Evolutionary conservation across 2,113 vertebrate species (phyloP), one percentile per base, ranked within the genome.

Genomic region (Triplophysa tibetana): DNA sequence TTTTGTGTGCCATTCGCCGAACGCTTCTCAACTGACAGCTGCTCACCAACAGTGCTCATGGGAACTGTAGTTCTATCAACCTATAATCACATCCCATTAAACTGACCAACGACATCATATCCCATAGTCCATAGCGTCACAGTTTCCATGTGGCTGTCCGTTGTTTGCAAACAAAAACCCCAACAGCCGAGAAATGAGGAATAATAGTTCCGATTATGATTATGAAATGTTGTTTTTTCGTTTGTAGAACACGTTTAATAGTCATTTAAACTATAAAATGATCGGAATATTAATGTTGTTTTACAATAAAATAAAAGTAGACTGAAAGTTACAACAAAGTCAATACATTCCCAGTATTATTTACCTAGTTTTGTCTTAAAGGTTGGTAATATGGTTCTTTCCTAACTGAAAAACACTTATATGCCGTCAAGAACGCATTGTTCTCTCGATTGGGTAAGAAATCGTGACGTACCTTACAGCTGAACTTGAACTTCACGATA

Each of bases 131-230:
- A 2, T 0, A 1, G 3, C 50, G 33, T 9, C 43, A 60, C 29
- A 62, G 9, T 72, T 90, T 91, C 86, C 91, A 93, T 87, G 92
- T 93, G 92, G 86, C 88, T 83, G 54, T 65, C 80, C 50, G 92
- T 93, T 93, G 93, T 94, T 93, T 93, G 92, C 91, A 93, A 93
- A 94, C 92, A 93, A 79, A 91, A 91, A 7, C 82, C n/a, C 2
- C 3, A 29, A 64, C 29, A 14, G 26, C 13, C 62, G 29, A 58
- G 54, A 58, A 21, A 21, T 58, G 7, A 21, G 19, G 19, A 58
- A 54, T 17, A 54, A 19, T 54, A 14, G 13, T 16, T 54, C 6
- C 7, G 54, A 5, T 58, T 21, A 8, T n/a, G 70, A 26, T 16
- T 24, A 23, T 58, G 19, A 9, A n/a, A 58, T 19, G 19, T 19